These are phyloP conservation scores for Mesochorus sp. DNA, from an alignment of 2,888 invertebrate genomes.

Conservation along the genomic window DNA sequence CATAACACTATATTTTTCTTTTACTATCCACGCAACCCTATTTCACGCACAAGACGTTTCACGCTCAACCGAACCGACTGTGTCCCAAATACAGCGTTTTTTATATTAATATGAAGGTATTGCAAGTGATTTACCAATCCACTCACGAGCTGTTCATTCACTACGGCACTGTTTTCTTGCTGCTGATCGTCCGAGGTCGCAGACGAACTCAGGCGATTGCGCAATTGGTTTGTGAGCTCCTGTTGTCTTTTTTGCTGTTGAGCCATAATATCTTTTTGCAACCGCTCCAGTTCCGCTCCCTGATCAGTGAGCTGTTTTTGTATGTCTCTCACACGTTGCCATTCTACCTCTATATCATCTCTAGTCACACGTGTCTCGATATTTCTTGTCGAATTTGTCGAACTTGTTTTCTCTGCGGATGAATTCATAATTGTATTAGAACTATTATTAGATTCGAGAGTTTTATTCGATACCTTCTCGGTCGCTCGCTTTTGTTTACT, in stretches of 20 bases:
- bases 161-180: neutral
- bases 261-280: neutral
- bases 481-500: too few species aligned
- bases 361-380: neutral
- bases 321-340: neutral
- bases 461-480: too few species aligned
- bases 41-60: too few species aligned
- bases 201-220: neutral
- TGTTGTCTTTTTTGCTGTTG: neutral
- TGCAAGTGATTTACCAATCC: slow-evolving; percentile 34
- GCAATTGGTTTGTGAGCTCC: neutral
- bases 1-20: too few species aligned
- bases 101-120: slow-evolving; percentile 31
- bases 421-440: too few species aligned
- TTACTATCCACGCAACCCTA: too few species aligned
- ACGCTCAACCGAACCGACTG: too few species aligned
- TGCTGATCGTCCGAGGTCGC: neutral
- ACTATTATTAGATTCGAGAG: too few species aligned
- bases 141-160: slow-evolving; percentile 30
- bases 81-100: too few species aligned
- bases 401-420: too few species aligned
- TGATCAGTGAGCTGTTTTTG: neutral
- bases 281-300: neutral
- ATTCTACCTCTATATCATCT: neutral
- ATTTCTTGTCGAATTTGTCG: too few species aligned